Conservation (phyloP, 2,888 invertebrate genomes). For the Stegana nigrithorax region DNA sequence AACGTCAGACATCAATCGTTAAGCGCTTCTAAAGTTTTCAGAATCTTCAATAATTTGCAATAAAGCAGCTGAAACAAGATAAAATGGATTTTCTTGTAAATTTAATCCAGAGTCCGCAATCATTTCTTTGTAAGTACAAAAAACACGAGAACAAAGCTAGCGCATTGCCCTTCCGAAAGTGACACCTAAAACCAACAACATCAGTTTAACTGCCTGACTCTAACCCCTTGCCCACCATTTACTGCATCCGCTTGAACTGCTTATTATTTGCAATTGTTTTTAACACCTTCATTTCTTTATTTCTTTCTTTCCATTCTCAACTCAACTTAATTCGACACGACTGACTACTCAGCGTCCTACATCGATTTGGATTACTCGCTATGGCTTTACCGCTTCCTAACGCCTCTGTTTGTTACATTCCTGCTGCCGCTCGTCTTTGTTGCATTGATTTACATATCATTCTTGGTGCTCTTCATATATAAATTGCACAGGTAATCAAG, state of each 20-base stretch:
- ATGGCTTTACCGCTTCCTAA: conserved; percentile 87
- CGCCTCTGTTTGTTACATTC: conserved; percentile 86
- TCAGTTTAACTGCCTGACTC: no score
- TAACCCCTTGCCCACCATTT: no score
- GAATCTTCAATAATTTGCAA: not conserved
- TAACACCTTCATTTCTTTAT: not conserved
- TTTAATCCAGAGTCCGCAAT: conserved; percentile 46
- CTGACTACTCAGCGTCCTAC: conserved; percentile 78
- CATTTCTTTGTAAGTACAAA: conserved; percentile 58
- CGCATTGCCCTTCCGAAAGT: no score
- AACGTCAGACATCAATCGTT: not conserved
- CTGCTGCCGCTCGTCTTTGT: conserved; percentile 84
- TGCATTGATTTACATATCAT: conserved; percentile 83
- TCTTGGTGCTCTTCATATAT: conserved; percentile 87
- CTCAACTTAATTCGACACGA: conserved; percentile 6
- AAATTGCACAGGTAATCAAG: conserved; percentile 80
- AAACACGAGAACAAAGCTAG: no score
- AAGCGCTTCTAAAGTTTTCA: not conserved
- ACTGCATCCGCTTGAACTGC: not conserved
- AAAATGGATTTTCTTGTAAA: conserved; percentile 59
- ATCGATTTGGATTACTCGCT: conserved; percentile 86
- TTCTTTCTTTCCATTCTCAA: not conserved
- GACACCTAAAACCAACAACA: no score
- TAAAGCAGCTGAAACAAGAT: not conserved
- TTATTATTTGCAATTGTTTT: not conserved